A percentile compares a stretch with the other conserved stretches of the same genome.
These are phyloP conservation scores for Salvator merianae DNA, from an alignment of 2,113 vertebrate genomes.

Conservation along the genomic window DNA sequence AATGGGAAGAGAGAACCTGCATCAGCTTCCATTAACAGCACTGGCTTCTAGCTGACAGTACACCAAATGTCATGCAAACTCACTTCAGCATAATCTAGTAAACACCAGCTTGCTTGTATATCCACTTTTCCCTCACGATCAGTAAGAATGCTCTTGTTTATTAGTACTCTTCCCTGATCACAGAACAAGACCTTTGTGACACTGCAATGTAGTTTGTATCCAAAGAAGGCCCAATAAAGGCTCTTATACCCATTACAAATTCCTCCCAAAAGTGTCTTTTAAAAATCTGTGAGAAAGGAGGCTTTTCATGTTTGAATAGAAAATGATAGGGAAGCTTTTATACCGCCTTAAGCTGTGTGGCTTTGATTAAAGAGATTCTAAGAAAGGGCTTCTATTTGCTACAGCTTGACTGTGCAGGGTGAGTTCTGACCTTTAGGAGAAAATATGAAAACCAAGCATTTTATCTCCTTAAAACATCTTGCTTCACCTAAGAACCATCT, in stretches of 20 bases:
- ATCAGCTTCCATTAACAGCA: neutral
- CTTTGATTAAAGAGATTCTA: constrained; percentile 37
- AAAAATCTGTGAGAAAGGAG: too few species aligned
- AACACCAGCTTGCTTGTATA: too few species aligned
- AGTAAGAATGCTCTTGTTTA: neutral
- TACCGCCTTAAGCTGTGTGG: neutral
- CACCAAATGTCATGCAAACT: neutral
- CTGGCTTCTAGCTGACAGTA: neutral
- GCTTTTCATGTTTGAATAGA: neutral
- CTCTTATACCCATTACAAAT: neutral
- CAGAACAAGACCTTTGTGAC: neutral
- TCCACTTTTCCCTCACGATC: neutral
- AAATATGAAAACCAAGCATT: constrained; percentile 50
- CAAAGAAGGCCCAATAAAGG: neutral
- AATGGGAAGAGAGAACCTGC: neutral
- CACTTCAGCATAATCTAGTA: neutral
- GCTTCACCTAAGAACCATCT: constrained; percentile 41
- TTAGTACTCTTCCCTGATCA: neutral
- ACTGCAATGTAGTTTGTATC: neutral
- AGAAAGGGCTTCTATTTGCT: constrained; percentile 30
- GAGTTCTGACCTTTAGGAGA: constrained; percentile 48
- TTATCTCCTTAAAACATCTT: constrained; percentile 31
- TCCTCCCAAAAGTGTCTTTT: neutral
- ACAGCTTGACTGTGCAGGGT: constrained; percentile 48
- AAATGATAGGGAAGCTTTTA: neutral